Base-by-base conservation (phyloP, 2,888 invertebrate species). In the Macrophya annulata region DNA sequence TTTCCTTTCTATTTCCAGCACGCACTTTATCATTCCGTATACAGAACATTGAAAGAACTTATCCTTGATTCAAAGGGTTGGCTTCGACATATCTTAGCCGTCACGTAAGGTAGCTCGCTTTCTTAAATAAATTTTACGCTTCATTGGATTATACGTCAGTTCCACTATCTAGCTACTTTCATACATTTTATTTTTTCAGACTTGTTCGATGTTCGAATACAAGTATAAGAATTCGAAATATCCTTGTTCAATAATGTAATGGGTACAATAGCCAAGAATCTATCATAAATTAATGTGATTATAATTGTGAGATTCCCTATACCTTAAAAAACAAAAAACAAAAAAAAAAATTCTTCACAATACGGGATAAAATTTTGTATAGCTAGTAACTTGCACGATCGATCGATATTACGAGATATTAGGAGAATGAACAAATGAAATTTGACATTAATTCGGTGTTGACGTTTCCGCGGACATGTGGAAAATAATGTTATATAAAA, bases 91-190 rank as follows among this genome's bases (percentile, higher is more conserved):
- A 74, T 74, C n/a, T 74, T 21, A 45, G 21, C 72, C 45, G n/a
- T 43, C n/a, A 45, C 43, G 43, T 45, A 43, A 74, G 43, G 43
- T 21, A 43, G 45, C 21, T 74, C 15, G 43, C 45, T 45, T 43
- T 74, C 43, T 74, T 43, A 74, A 45, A 62, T 62, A 74, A 74
- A 74, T 74, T 68, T 68, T 37, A 68, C 17, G 68, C 6, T 68
- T 37, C 68, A 68, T 4, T 37, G 68, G 37, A 37, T n/a, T n/a
- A n/a, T 68, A 68, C 68, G 68, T 68, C 68, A 68, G 68, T 68
- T 68, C 68, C 68, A 68, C 68, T 68, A 68, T 68, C 31, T 68
- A 31, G 12, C 68, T 21, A 21, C 45, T 40, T 45, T 74, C 21
- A 45, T 74, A 45, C n/a, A 74, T 40, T 74, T 25, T 43, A 45